Evolutionary conservation across 2,888 invertebrate species (phyloP).

Genomic region (Erebia palarica): DNA sequence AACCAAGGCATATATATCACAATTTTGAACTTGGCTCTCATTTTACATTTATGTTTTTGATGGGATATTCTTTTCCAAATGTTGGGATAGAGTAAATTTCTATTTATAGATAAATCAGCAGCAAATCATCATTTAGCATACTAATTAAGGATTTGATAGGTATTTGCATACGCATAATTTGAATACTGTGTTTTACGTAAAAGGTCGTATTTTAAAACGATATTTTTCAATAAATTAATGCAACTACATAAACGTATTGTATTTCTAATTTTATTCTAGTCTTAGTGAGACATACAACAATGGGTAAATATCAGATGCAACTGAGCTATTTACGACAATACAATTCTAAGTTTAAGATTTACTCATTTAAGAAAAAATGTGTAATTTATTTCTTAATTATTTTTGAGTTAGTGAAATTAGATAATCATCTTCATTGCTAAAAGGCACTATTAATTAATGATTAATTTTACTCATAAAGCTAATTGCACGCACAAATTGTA

Average conservation of each 20-base stretch:
- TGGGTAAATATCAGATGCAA: too few relatives aligned
- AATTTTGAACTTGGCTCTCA: too few relatives aligned
- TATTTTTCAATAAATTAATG: too few relatives aligned
- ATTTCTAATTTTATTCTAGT: too few relatives aligned
- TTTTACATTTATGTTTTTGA: too few relatives aligned
- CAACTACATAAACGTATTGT: too few relatives aligned
- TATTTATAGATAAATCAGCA: background rate
- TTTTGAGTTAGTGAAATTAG: slow-evolving; percentile 5
- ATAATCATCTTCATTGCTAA: slow-evolving; percentile 12
- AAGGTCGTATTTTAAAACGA: too few relatives aligned
- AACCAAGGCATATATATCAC: too few relatives aligned
- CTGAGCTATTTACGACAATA: too few relatives aligned
- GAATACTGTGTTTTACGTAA: too few relatives aligned
- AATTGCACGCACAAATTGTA: slow-evolving; percentile 17
- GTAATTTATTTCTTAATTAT: background rate
- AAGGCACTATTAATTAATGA: slow-evolving; percentile 14
- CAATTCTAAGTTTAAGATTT: background rate
- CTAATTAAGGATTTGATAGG: background rate
- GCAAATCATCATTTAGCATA: background rate
- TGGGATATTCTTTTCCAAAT: background rate
- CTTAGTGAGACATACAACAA: too few relatives aligned
- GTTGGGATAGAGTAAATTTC: background rate
- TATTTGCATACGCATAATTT: background rate
- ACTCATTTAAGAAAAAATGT: background rate
- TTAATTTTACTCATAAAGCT: background rate